phyloP scores from a whole-genome alignment of 2,113 vertebrate species.

The Alaudala cheleensis region DNA sequence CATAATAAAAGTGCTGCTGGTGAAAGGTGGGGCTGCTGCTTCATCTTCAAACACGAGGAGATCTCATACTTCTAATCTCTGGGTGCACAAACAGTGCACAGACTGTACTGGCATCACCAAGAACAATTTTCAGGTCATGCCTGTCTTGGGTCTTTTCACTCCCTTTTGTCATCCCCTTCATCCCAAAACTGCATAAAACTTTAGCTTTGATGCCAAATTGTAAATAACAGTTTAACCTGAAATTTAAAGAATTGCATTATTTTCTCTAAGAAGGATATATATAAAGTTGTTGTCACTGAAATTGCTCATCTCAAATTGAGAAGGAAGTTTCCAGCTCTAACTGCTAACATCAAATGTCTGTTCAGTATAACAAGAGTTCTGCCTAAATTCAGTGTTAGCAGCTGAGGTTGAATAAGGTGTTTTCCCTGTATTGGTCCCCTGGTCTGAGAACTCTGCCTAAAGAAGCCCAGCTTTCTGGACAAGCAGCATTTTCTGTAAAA shows the following conservation, averaged over 20 bases:
- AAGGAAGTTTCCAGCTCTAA: background rate
- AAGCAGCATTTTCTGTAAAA: background rate
- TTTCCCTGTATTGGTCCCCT: accelerated
- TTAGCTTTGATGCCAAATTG: conserved; percentile 57
- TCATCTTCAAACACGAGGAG: background rate
- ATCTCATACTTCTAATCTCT: background rate
- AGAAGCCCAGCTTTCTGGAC: background rate
- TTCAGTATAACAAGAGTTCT: background rate
- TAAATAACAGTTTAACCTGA: conserved; percentile 73
- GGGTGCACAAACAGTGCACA: background rate
- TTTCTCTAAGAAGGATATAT: background rate
- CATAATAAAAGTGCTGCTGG: background rate
- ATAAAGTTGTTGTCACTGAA: background rate
- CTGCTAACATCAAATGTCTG: background rate
- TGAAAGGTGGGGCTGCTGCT: background rate
- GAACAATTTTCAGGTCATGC: conserved; percentile 32
- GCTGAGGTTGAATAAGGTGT: background rate
- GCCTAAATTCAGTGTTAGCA: background rate
- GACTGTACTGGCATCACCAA: background rate
- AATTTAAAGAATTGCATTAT: conserved; percentile 55
- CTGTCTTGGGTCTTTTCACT: conserved; percentile 13
- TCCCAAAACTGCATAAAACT: conserved; percentile 46
- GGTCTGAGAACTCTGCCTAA: background rate
- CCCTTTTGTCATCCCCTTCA: conserved; percentile 40
- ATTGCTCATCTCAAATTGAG: background rate